Conservation (phyloP, 2,113 vertebrate genomes). For the Daubentonia madagascariensis region DNA sequence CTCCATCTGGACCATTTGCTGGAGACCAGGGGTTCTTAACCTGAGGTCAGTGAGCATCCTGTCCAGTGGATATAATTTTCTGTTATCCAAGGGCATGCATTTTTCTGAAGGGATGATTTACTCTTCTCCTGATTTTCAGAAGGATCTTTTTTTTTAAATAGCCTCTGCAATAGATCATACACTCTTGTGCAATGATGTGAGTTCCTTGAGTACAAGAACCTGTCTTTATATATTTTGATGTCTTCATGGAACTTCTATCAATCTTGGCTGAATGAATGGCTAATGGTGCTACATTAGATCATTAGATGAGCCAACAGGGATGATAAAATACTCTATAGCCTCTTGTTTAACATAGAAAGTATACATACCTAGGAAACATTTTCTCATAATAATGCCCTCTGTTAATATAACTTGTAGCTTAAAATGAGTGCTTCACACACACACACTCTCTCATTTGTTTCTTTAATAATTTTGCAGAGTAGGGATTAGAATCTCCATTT, state of each 20-base stretch:
- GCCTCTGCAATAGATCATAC: background rate
- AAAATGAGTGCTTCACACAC: background rate
- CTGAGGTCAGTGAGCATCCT: background rate
- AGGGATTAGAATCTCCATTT: background rate
- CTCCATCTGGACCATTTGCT: background rate
- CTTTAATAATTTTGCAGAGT: background rate
- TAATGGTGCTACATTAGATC: background rate
- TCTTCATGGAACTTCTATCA: background rate
- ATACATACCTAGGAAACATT: background rate
- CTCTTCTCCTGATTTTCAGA: background rate
- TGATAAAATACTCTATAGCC: background rate
- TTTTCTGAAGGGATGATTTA: background rate
- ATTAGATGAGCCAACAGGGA: background rate
- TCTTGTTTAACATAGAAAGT: background rate
- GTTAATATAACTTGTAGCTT: background rate
- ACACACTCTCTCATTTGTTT: background rate
- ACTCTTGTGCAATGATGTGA: background rate
- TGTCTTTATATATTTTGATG: background rate
- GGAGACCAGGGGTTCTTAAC: background rate
- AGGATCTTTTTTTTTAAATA: slow-evolving; percentile 26
- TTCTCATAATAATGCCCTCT: background rate
- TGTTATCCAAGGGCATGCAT: background rate
- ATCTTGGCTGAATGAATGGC: background rate
- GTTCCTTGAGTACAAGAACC: background rate
- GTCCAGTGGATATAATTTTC: background rate